Base-by-base conservation (phyloP, 2,113 vertebrate genomes). In the Stigmatopora argus region DNA sequence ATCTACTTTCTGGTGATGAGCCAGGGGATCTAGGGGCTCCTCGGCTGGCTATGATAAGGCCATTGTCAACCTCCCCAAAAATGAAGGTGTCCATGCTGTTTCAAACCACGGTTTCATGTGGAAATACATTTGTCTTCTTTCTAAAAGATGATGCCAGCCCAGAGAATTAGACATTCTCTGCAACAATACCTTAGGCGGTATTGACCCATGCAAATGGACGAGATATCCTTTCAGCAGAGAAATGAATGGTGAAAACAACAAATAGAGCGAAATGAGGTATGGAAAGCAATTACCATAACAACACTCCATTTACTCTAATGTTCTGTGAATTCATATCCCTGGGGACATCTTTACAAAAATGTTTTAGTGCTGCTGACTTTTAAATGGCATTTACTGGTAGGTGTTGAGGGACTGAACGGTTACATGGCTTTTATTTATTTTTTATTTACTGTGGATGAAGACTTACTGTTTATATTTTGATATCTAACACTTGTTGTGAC, bases 1-100 rank as follows among this genome's bases (percentile, higher is more conserved):
- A 85, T 82, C 78, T 53, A 53, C 70, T 74, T 72, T 74, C 58
- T 75, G 58, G 69, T 82, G 79, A 86, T 85, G 82, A 85, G 79
- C 71, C 72, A 35, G 66, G 79, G 72, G 83, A 84, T 76, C 71
- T 63, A 55, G 81, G 76, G 80, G 69, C 74, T 76, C 64, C 66
- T 70, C 80, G 79, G 73, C 64, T 74, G 13, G 62, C 64, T 52
- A 70, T 68, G 81, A 87, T 86, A 86, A 86, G 73, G 69, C 73
- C 63, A 26, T 66, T 71, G 49, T 82, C 72, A 71, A 80, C 75
- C 77, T 44, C 38, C 38, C 38, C 38, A 41, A 69, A 67, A 72
- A 70, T 70, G 67, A 62, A 63, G 65, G 62, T 57, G 71, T 67
- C 80, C 55, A 26, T 55, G 11, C 52, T 72, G 55, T 45, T 53